Percentiles rank a stretch among this genome's conserved stretches.
Evolutionary conservation across 1,140 invertebrate genomes (phyloP).

Genomic region (Delia radicum): DNA sequence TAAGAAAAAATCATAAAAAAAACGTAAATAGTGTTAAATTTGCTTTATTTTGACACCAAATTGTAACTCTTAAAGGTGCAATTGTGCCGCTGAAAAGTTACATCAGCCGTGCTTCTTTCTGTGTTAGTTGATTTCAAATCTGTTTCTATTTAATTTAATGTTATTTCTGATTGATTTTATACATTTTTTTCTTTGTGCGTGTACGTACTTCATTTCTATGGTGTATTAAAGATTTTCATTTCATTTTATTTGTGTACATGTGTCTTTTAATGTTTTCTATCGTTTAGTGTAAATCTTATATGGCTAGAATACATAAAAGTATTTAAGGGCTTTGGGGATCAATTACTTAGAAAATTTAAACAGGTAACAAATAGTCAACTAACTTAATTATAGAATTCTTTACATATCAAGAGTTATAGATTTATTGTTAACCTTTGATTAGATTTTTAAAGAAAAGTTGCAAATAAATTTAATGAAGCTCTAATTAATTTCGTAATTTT

Average conservation of each 20-base stretch:
- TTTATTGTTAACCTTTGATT: neutral
- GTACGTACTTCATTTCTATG: neutral
- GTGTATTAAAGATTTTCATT: conserved; percentile 1
- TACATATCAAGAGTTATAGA: neutral
- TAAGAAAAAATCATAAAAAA: too few relatives aligned
- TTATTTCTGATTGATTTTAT: too few relatives aligned
- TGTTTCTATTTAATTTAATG: too few relatives aligned
- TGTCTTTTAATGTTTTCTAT: neutral
- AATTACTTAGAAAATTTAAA: conserved; percentile 15
- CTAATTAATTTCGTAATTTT: too few relatives aligned
- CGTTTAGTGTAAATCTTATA: neutral
- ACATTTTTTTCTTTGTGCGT: neutral
- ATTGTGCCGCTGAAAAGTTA: too few relatives aligned
- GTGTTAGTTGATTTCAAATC: too few relatives aligned
- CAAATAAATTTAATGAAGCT: too few relatives aligned
- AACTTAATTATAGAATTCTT: conserved; percentile 17
- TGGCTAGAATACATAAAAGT: neutral
- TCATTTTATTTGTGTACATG: neutral
- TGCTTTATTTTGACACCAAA: too few relatives aligned
- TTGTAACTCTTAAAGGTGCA: too few relatives aligned
- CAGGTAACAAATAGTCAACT: conserved; percentile 3
- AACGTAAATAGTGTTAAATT: too few relatives aligned
- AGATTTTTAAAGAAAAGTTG: neutral
- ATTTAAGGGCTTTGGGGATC: conserved; percentile 16
- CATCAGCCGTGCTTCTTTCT: too few relatives aligned